Percentiles rank a stretch among this genome's conserved stretches.
Evolutionary conservation across 2,113 vertebrate species (phyloP).

Genomic region (Sminthopsis crassicaudata): DNA sequence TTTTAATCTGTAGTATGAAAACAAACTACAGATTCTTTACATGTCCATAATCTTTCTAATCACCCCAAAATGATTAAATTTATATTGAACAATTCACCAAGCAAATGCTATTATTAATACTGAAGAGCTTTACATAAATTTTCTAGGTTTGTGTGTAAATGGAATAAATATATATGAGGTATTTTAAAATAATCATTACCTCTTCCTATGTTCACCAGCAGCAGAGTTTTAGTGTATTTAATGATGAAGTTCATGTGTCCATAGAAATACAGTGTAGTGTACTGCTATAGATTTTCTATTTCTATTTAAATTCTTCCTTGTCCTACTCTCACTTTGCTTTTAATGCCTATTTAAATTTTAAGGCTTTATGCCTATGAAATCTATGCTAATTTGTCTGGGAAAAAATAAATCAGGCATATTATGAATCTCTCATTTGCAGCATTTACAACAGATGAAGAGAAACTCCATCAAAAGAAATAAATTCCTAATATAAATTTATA

Average conservation of each 20-base stretch:
- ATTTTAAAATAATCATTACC: slow-evolving; percentile 30
- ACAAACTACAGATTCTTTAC: slow-evolving; percentile 4
- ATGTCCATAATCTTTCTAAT: slow-evolving; percentile 32
- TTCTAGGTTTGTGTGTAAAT: slow-evolving; percentile 26
- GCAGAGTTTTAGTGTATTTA: slow-evolving; percentile 6
- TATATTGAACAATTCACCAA: slow-evolving; percentile 17
- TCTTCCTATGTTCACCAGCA: slow-evolving; percentile 3
- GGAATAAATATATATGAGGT: slow-evolving; percentile 11
- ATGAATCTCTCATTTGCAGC: background rate
- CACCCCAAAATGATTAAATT: slow-evolving; percentile 32
- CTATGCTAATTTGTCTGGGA: slow-evolving; percentile 31
- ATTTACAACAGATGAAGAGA: background rate
- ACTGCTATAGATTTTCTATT: slow-evolving; percentile 25
- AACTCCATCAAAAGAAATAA: background rate
- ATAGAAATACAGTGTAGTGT: background rate
- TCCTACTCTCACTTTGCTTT: slow-evolving; percentile 31
- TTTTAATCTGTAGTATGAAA: slow-evolving; percentile 17
- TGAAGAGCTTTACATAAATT: background rate
- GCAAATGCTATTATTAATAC: slow-evolving; percentile 15
- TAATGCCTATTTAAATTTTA: slow-evolving; percentile 41
- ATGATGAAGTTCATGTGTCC: background rate
- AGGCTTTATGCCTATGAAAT: background rate
- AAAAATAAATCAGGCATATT: background rate
- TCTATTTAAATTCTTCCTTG: slow-evolving; percentile 43
- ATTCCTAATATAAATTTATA: background rate